phyloP scores from a whole-genome alignment of 2,113 vertebrate species.

The Podocnemis expansa region DNA sequence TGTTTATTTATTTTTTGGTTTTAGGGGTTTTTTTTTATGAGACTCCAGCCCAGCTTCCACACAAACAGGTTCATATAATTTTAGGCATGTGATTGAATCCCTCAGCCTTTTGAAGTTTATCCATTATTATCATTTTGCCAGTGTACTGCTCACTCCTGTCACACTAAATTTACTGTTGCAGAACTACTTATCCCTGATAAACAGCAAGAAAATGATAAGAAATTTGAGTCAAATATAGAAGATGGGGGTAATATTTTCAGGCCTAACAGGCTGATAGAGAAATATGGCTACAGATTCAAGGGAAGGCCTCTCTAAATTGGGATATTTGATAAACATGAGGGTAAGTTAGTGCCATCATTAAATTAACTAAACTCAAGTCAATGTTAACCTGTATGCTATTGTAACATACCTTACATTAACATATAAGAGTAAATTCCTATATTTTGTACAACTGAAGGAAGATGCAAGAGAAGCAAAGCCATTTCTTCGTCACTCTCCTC shows the following conservation, averaged over 20 bases:
- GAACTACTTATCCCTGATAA: conserved; percentile 21
- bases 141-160: not conserved
- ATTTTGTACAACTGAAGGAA: not conserved
- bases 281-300: not conserved
- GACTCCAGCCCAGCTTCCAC: conserved; percentile 2
- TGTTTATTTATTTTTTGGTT: too few species aligned
- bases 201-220: conserved; percentile 49
- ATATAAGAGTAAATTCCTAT: fast-evolving
- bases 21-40: not conserved
- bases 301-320: not conserved
- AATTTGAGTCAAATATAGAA: conserved; percentile 3
- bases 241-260: conserved; percentile 40
- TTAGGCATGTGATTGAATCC: not conserved
- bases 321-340: not conserved
- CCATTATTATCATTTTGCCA: not conserved
- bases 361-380: fast-evolving
- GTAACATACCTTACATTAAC: fast-evolving
- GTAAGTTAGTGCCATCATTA: not conserved
- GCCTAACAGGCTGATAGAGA: conserved; percentile 46
- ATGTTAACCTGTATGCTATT: not conserved
- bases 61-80: conserved; percentile 53
- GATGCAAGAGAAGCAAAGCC: too few species aligned
- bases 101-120: conserved; percentile 54
- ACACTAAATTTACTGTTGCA: not conserved
- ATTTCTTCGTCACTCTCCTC: not conserved